Evolutionary conservation across 2,888 invertebrate genomes (phyloP), one percentile per base, ranked within the genome.

Genomic region (Cactoblastis cactorum): DNA sequence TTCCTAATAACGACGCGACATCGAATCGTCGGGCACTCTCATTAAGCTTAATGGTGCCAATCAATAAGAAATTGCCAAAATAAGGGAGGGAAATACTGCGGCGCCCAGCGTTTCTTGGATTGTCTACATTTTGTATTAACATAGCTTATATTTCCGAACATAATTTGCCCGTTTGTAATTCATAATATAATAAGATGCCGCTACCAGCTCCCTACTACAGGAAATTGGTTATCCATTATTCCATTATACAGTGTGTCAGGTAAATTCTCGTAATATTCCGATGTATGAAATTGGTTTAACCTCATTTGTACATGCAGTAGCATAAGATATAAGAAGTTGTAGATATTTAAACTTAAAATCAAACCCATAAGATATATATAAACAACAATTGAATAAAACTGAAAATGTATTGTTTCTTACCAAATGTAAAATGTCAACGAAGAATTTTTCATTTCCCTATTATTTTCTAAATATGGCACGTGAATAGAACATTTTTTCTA

Each of bases 51-150:
- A 74, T 74, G 69, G 68, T 67, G 61, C 66, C 67, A 71, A 69
- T 76, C 67, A 69, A 74, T 70, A 68, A 65, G 64, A 59, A 70
- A 74, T 67, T 69, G 62, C 58, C 56, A 71, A 69, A 75, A 66
- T 62, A 57, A 22, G 3, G 63, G 56, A 55, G 50, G 62, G 63
- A 65, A 67, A 53, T 53, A 50, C n/a, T 15, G 43, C 47, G 43
- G 37, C 43, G 51, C 45, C 50, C 33, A 34, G 48, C 43, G 28
- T 22, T 45, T 33, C 45, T 49, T 50, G 8, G 12, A 19, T 41
- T 19, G 38, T 38, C 39, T 48, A n/a, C 15, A 22, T 22, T 4
- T 22, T 22, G 3, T 22, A 22, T 22, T 22, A 6, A 4, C 22
- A 22, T 22, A 6, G 3, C 22, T 22, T 4, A 22, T 22, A 4